Conservation (phyloP, 2,888 invertebrate genomes). For the Camptogramma bilineatum region DNA sequence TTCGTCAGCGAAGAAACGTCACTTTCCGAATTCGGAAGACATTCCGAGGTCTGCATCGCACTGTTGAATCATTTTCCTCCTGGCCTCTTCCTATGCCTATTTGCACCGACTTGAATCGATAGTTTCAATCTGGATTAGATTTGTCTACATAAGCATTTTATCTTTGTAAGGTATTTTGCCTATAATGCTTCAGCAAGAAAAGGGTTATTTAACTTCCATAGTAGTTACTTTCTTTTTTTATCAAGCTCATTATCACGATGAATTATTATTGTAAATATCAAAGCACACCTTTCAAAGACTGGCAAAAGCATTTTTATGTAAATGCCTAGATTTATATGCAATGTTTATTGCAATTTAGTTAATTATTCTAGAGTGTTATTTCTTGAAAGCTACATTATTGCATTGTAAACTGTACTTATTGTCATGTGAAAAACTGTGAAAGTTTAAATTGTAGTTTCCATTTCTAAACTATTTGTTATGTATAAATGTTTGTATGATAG, state of each 20-base stretch:
- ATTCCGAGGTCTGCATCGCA: not conserved
- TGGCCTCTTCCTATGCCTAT: too few species aligned
- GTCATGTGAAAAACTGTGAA: slow-evolving; percentile 28
- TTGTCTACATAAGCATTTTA: not conserved
- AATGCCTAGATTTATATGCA: slow-evolving; percentile 15
- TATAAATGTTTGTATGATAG: slow-evolving; percentile 60
- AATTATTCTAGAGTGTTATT: slow-evolving; percentile 2
- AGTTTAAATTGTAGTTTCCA: slow-evolving; percentile 44
- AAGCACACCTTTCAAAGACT: slow-evolving; percentile 24
- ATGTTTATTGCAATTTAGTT: slow-evolving; percentile 11
- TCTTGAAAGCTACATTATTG: not conserved
- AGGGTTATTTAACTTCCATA: not conserved
- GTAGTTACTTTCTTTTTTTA: not conserved
- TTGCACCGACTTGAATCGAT: not conserved
- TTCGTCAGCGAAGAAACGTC: too few species aligned
- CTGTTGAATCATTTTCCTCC: not conserved
- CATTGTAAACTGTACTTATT: slow-evolving; percentile 34
- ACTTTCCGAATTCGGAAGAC: too few species aligned
- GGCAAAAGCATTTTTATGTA: slow-evolving; percentile 21
- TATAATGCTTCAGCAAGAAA: not conserved
- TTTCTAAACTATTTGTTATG: slow-evolving; percentile 62
- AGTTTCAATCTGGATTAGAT: not conserved
- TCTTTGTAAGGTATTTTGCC: not conserved
- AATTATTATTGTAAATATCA: slow-evolving; percentile 25
- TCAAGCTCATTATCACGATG: slow-evolving; percentile 7